Evolutionary conservation across 2,888 invertebrate species (phyloP).

Genomic region (Ectobius pallidus): DNA sequence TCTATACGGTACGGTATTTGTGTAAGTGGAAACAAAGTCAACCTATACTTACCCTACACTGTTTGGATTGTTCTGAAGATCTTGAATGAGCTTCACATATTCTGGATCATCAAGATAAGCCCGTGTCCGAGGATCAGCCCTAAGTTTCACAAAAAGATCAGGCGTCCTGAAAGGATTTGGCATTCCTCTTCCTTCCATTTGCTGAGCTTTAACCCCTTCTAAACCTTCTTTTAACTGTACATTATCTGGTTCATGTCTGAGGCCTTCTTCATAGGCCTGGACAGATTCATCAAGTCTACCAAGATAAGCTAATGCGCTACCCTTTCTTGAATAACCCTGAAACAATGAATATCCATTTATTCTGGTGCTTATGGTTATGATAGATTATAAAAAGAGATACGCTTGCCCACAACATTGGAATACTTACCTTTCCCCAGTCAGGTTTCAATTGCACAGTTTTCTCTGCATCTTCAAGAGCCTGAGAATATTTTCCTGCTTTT

Average conservation of each 20-base stretch:
- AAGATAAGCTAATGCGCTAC: slow-evolving; percentile 80
- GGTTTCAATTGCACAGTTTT: slow-evolving; percentile 81
- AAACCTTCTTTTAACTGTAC: slow-evolving; percentile 71
- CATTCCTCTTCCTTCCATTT: slow-evolving; percentile 46
- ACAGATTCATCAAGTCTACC: slow-evolving; percentile 76
- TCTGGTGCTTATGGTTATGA: neutral
- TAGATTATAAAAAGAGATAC: neutral
- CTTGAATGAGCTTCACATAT: slow-evolving; percentile 67
- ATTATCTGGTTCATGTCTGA: slow-evolving; percentile 75
- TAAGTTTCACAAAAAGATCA: slow-evolving; percentile 65
- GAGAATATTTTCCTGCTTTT: slow-evolving; percentile 74
- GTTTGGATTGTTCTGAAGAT: slow-evolving; percentile 69
- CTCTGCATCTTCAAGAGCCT: slow-evolving; percentile 85
- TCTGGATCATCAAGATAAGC: slow-evolving; percentile 76
- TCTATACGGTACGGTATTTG: no score
- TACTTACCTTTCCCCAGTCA: slow-evolving; percentile 83
- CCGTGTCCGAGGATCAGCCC: slow-evolving; percentile 70
- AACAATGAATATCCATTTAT: slow-evolving; percentile 39
- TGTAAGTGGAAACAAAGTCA: no score
- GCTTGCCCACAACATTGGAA: no score
- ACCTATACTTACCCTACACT: slow-evolving; percentile 54
- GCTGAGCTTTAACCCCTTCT: slow-evolving; percentile 62
- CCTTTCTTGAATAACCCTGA: slow-evolving; percentile 81
- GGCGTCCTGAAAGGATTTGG: slow-evolving; percentile 63
- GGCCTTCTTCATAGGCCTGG: slow-evolving; percentile 74